phyloP scores from a whole-genome alignment of 2,888 invertebrate species.

The Hartigia nigra region DNA sequence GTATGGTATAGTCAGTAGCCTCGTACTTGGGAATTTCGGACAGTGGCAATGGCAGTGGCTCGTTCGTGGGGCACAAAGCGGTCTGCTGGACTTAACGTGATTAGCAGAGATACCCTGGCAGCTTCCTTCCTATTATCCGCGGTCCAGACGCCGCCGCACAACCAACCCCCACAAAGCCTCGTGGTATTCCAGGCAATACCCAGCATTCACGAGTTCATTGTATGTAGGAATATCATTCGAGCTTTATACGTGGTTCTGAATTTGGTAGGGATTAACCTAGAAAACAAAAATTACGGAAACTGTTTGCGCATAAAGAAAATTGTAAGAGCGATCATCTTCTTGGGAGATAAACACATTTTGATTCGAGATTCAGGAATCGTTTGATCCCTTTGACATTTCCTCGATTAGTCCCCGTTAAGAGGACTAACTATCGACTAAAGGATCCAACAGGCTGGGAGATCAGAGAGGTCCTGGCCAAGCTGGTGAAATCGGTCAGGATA shows the following conservation, averaged over 20 bases:
- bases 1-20: conserved; percentile 39
- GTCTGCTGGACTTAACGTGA: conserved; percentile 64
- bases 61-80: conserved; percentile 57
- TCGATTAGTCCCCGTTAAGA: not conserved
- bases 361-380: conserved; percentile 4
- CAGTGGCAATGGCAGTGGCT: conserved; percentile 46
- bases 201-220: not conserved
- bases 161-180: conserved; percentile 19
- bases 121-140: conserved; percentile 58
- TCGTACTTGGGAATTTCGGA: conserved; percentile 55
- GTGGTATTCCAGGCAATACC: not conserved
- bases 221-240: not conserved
- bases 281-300: not conserved
- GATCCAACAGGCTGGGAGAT: conserved; percentile 16
- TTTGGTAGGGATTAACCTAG: not conserved
- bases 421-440: not conserved
- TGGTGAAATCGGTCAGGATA: conserved; percentile 34
- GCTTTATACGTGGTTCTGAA: not conserved
- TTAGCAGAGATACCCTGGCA: conserved; percentile 62
- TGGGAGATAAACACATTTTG: not conserved
- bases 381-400: not conserved
- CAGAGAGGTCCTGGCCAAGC: conserved; percentile 24
- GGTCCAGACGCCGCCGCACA: conserved; percentile 57
- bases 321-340: not conserved
- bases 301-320: not conserved